Percentiles rank a stretch among this genome's conserved stretches.
These are phyloP conservation scores for Brachionus paranguensis DNA, from an alignment of 1,140 invertebrate species.

Conservation along the genomic window DNA sequence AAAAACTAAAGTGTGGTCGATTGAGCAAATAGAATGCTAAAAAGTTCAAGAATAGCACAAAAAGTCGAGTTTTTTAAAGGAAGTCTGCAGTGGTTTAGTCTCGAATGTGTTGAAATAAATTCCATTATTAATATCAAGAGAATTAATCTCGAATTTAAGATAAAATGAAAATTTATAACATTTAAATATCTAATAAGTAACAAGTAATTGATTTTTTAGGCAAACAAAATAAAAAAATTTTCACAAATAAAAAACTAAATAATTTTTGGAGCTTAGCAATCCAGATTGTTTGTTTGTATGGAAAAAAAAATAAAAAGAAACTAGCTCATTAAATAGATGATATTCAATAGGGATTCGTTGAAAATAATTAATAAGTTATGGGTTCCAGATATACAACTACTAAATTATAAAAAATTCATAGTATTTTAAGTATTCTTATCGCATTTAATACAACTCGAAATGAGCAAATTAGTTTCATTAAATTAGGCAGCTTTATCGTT, in stretches of 20 bases:
- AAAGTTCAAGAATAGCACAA: not conserved
- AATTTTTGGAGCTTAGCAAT: not conserved
- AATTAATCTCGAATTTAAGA: not conserved
- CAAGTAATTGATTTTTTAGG: not conserved
- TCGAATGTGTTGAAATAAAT: not conserved
- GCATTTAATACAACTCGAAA: not conserved
- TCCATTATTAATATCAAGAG: not conserved
- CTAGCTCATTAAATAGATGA: conserved; percentile 5
- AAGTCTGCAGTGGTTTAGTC: not conserved
- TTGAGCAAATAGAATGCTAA: not conserved
- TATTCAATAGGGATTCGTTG: conserved; percentile 25
- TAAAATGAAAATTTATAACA: not conserved
- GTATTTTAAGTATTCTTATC: conserved; percentile 11
- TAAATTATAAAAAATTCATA: not conserved
- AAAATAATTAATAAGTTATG: conserved; percentile 35
- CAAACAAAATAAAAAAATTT: not conserved
- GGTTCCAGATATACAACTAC: conserved; percentile 16
- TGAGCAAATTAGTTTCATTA: not conserved
- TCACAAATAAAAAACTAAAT: not conserved
- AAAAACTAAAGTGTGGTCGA: not conserved
- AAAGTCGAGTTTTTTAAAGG: not conserved
- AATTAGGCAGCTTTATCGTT: not conserved
- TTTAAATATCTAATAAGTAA: not conserved
- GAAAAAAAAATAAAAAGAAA: not conserved
- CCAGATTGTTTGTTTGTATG: conserved; percentile 25